Base-by-base conservation (phyloP, 2,888 invertebrate genomes). In the Antheraea yamamai region DNA sequence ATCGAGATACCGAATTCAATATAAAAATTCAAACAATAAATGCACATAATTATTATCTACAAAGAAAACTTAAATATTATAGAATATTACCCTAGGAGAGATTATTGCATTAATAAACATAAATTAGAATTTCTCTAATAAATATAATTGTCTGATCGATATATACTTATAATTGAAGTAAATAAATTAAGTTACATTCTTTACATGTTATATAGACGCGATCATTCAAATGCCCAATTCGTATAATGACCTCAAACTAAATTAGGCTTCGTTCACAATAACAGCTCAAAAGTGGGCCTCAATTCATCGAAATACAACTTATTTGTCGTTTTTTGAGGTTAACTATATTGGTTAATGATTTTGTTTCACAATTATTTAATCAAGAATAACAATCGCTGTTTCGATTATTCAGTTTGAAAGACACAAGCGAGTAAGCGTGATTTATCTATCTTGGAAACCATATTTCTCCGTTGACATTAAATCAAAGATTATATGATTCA, bases 1-100 rank as follows among this genome's bases (percentile, higher is more conserved):
- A 82, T 85, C 81, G 79, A 82, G 82, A 81, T 80, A 70, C 39
- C 70, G 78, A 83, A 79, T 83, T 77, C 82, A 86, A 81, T 83
- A 79, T 79, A 79, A 84, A 79, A 84, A 82, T 79, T 79, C 78
- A 82, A 76, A 75, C 72, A 74, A 81, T 86, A 87, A 87, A 88
- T 87, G 88, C 88, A 85, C 82, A 82, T 85, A 85, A 85, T 83
- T 70, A 39, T 39, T 70, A 86, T 86, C 82, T 87, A 84, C 84
- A 86, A 81, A 78, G 80, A 81, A 80, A 39, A 70, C 35, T 81
- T 77, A 78, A 77, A 74, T 77, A 75, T 75, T 70, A 66, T 76
- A 73, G 74, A 76, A 39, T 71, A 47, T 74, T 81, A 83, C 77
- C 75, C 80, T 85, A 81, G 74, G 76, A 82, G 84, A 86, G 82